Evolutionary conservation across 2,797 vertebrate genomes (phyloP).

Genomic region (Petrocephalus sullivani): DNA sequence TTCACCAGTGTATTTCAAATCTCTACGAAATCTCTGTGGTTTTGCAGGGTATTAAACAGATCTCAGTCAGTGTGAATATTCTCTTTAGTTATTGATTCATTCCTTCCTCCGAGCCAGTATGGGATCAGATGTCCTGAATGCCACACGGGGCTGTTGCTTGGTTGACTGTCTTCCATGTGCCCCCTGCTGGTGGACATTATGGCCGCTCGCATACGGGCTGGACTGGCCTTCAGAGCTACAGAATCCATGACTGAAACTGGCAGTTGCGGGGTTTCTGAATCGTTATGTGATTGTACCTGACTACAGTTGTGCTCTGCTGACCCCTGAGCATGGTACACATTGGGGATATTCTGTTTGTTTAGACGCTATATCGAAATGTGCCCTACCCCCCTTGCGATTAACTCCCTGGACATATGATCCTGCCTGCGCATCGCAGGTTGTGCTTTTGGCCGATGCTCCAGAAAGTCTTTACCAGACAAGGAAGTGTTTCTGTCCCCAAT

Average conservation of each 20-base stretch:
- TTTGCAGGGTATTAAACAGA: not conserved
- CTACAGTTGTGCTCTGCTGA: not conserved
- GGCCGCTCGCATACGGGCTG: not conserved
- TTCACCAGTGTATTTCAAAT: not conserved
- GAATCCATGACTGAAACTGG: not conserved
- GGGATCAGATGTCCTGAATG: not conserved
- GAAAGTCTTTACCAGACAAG: slow-evolving; percentile 50
- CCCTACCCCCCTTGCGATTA: not conserved
- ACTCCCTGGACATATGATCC: not conserved
- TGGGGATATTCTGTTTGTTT: not conserved
- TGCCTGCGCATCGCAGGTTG: slow-evolving; percentile 5
- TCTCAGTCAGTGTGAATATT: not conserved
- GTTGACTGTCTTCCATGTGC: not conserved
- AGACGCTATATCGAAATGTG: not conserved
- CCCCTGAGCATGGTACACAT: not conserved
- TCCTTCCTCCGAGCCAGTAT: not conserved
- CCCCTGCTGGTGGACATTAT: not conserved
- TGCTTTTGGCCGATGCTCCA: slow-evolving; percentile 31
- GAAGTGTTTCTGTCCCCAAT: slow-evolving; percentile 33
- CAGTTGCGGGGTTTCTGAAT: not conserved
- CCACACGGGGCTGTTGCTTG: not conserved
- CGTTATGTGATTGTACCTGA: not conserved
- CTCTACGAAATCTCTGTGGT: not conserved
- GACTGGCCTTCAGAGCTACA: not conserved
- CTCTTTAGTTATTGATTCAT: not conserved